Percentiles rank a stretch among this genome's conserved stretches.
These are phyloP conservation scores for Polylopha cassiicola DNA, from an alignment of 2,888 invertebrate genomes.

Conservation along the genomic window DNA sequence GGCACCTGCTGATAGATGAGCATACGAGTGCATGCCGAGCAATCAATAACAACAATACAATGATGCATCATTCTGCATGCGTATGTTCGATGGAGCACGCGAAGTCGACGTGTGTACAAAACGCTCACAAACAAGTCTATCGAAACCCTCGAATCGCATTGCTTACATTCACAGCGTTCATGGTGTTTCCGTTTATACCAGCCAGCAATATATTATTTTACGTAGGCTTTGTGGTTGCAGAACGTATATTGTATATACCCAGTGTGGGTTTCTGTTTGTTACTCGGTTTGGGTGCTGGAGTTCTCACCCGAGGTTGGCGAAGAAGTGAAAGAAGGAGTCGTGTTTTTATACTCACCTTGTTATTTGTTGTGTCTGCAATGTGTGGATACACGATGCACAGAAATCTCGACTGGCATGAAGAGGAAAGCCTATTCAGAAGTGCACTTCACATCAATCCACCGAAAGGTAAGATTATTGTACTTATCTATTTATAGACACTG, in stretches of 20 bases:
- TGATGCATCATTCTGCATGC: constrained; percentile 71
- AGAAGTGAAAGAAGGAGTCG: constrained; percentile 59
- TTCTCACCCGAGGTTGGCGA: constrained; percentile 64
- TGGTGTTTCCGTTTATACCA: constrained; percentile 95
- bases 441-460: constrained; percentile 96
- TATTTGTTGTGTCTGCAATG: constrained; percentile 81
- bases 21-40: constrained; percentile 83
- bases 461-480: constrained; percentile 84
- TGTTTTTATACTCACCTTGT: constrained; percentile 64
- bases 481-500: background rate
- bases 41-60: constrained; percentile 83
- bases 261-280: constrained; percentile 96
- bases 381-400: constrained; percentile 87
- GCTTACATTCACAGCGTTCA: constrained; percentile 83
- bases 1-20: constrained; percentile 80
- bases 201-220: constrained; percentile 98
- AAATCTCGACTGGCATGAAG: constrained; percentile 94
- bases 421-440: constrained; percentile 94
- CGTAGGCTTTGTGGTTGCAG: constrained; percentile 98
- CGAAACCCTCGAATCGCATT: constrained; percentile 63
- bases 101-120: constrained; percentile 49
- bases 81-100: constrained; percentile 53
- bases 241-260: constrained; percentile 96
- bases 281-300: constrained; percentile 83
- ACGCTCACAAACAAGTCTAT: constrained; percentile 49